Base-by-base conservation (phyloP, 2,113 vertebrate species). In the Formicarius rufipectus region DNA sequence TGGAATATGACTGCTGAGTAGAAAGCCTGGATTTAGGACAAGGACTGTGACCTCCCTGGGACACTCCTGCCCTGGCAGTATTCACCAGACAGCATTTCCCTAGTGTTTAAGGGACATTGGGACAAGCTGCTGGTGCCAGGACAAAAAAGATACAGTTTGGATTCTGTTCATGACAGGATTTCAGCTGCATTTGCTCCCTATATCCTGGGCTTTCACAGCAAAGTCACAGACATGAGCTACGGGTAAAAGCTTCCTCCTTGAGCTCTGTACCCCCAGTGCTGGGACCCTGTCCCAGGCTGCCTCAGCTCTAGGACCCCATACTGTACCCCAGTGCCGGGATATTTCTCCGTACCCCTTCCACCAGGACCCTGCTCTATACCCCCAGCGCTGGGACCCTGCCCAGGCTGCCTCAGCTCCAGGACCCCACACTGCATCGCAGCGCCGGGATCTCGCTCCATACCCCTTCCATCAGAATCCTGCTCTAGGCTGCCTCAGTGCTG, bases 21-120 rank as follows among this genome's bases (percentile, higher is more conserved):
- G 35, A 63, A 69, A 75, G 68, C 8, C 28, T 24, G 37, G 39
- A 50, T 12, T 69, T 19, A 7, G 37, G n/a, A 28, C 5, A 20
- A 49, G 72, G 58, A 35, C 2, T 21, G 42, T 8, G 66, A 74
- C 5, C n/a, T 49, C 40, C 25, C 27, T 8, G 3, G 24, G 50
- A 40, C n/a, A 4, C 40, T 63, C 22, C 76, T 37, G 66, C 30
- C 68, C 58, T 3, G 0, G 12, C 10, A 4, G 12, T 4, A 14
- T 44, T 52, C 7, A 37, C n/a, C 0, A 0, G 4, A 13, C 6
- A 53, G 15, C 9, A 13, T 18, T 22, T 42, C 45, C 24, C 45
- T 4, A 5, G 14, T n/a, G 28, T 37, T 23, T 44, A 6, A 15
- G 42, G 58, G 9, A 20, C 24, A 4, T 7, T 50, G 19, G 16